Base-by-base conservation (phyloP, 2,888 invertebrate genomes). In the Cordylochernes scorpioides region DNA sequence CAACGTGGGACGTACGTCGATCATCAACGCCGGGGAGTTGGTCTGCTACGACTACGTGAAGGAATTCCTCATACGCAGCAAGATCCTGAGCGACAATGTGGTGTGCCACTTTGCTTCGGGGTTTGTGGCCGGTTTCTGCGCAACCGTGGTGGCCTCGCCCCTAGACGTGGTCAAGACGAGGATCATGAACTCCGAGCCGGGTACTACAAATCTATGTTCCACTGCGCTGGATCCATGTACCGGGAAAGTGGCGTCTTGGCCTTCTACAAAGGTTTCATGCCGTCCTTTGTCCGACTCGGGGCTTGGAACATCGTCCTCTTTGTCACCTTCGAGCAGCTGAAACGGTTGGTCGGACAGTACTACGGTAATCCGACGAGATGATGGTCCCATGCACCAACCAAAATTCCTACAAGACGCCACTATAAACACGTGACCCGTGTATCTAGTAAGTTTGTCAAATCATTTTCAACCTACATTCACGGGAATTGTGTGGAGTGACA, bases 291-390 rank as follows among this genome's bases (percentile, higher is more conserved):
- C n/a, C 57, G 68, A 8, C 53, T 68, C 28, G 65, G 65, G 0
- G 59, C 62, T n/a, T 68, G 67, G 67, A 68, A 67, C 47, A 61
- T 68, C 40, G 59, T 61, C 31, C 61, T 67, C 53, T 68, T 67
- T 62, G 53, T 68, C 28, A 61, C 63, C 8, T 68, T 63, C 44
- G 68, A 68, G 45, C 65, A 68, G 48, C 50, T 66, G 35, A 67
- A 67, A 37, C 36, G 42, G 15, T 25, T 37, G 9, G 32, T 36
- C 24, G 29, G n/a, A n/a, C n/a, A n/a, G n/a, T n/a, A n/a, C n/a
- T n/a, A n/a, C n/a, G n/a, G n/a, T n/a, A n/a, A n/a, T n/a, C n/a
- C n/a, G n/a, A n/a, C n/a, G n/a, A n/a, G n/a, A n/a, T n/a, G n/a
- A n/a, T n/a, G n/a, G n/a, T n/a, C n/a, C n/a, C n/a, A n/a, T n/a